Percentiles rank a stretch among this genome's conserved stretches.
phyloP scores from a whole-genome alignment of 2,113 vertebrate genomes.

The Rattus norvegicus region GRCr8 NC_086033.1:68257501-68258000 shows the following conservation, averaged over 20 bases:
- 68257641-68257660: constrained; percentile 55
- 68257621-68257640: constrained; percentile 73
- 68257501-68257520: constrained; percentile 69
- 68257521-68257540: constrained; percentile 64
- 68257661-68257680: constrained; percentile 68
- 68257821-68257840: neutral
- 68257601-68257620: constrained; percentile 67
- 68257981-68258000: neutral
- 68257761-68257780: constrained; percentile 9
- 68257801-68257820: neutral
- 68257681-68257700: constrained; percentile 71
- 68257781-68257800: neutral
- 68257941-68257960: neutral
- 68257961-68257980: neutral
- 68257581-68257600: constrained; percentile 59
- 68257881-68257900: constrained; percentile 35
- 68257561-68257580: constrained; percentile 59
- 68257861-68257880: neutral
- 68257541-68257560: constrained; percentile 64
- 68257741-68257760: constrained; percentile 65
- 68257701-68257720: constrained; percentile 38
- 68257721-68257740: constrained; percentile 73
- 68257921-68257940: neutral
- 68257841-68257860: constrained; percentile 15
- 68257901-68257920: neutral